Percentiles rank a stretch among this genome's conserved stretches.
phyloP scores from a whole-genome alignment of 2,888 invertebrate species.

The Ariolimax columbianus region DNA sequence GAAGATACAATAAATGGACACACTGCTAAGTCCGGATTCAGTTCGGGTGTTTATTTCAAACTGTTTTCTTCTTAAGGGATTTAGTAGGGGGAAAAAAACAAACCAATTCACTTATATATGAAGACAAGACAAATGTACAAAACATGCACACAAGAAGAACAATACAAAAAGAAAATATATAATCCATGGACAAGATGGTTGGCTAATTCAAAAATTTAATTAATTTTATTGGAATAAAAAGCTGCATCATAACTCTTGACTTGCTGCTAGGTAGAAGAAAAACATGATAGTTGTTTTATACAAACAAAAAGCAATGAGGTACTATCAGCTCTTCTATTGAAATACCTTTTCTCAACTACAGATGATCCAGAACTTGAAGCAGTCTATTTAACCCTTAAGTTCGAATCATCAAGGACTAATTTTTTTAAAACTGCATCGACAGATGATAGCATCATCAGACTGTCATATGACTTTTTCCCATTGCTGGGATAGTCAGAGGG shows the following conservation, averaged over 20 bases:
- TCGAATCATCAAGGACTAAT: too few species aligned
- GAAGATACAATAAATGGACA: too few species aligned
- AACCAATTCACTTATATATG: background rate
- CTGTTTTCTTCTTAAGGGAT: too few species aligned
- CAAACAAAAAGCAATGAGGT: background rate
- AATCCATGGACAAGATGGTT: background rate
- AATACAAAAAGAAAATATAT: background rate
- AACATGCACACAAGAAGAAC: background rate
- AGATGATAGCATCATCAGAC: background rate
- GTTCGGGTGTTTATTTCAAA: too few species aligned
- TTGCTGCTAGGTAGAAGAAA: background rate
- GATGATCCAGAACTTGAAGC: background rate
- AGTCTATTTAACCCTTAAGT: too few species aligned
- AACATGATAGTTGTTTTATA: background rate
- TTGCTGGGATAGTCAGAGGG: too few species aligned
- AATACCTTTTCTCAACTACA: background rate
- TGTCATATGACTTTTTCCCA: too few species aligned
- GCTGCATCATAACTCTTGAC: slow-evolving; percentile 11
- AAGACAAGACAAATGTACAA: background rate
- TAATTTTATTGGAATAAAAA: slow-evolving; percentile 8
- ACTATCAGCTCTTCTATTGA: background rate
- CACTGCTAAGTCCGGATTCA: too few species aligned
- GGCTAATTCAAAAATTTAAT: slow-evolving; percentile 25
- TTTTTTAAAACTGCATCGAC: too few species aligned
- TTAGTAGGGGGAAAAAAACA: too few species aligned